Conservation (phyloP, 2,797 vertebrate genomes). For the Centroberyx gerrardi region DNA sequence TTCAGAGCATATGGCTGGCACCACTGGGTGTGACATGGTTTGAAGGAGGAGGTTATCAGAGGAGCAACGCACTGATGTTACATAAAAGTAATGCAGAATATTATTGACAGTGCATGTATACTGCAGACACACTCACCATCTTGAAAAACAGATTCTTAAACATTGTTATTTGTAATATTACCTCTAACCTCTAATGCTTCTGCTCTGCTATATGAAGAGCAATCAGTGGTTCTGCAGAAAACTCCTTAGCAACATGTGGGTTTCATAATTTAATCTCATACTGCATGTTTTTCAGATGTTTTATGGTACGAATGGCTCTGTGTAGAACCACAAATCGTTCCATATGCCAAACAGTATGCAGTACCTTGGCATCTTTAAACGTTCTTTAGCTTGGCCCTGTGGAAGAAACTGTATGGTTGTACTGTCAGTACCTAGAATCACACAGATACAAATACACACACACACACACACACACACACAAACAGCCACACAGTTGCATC, state of each 20-base stretch:
- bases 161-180: too few relatives aligned
- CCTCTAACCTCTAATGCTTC: neutral
- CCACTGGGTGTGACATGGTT: conserved; percentile 4
- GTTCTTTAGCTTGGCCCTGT: too few relatives aligned
- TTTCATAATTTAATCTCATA: neutral
- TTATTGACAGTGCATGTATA: neutral
- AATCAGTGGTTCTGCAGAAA: neutral
- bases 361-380: too few relatives aligned
- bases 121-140: neutral
- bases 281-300: neutral
- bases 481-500: too few relatives aligned
- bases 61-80: conserved; percentile 13
- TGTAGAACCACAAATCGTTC: too few relatives aligned
- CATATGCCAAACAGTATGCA: neutral
- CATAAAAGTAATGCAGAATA: neutral
- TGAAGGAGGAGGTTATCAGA: conserved; percentile 31
- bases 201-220: neutral
- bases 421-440: too few relatives aligned
- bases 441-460: too few relatives aligned
- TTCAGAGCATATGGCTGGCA: neutral
- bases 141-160: too few relatives aligned
- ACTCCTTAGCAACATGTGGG: neutral
- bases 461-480: too few relatives aligned
- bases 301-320: too few relatives aligned
- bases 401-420: too few relatives aligned